Evolutionary conservation across 1,140 invertebrate genomes (phyloP), one percentile per base, ranked within the genome.

Genomic region (silkworm (Bombyx mori)): DNA sequence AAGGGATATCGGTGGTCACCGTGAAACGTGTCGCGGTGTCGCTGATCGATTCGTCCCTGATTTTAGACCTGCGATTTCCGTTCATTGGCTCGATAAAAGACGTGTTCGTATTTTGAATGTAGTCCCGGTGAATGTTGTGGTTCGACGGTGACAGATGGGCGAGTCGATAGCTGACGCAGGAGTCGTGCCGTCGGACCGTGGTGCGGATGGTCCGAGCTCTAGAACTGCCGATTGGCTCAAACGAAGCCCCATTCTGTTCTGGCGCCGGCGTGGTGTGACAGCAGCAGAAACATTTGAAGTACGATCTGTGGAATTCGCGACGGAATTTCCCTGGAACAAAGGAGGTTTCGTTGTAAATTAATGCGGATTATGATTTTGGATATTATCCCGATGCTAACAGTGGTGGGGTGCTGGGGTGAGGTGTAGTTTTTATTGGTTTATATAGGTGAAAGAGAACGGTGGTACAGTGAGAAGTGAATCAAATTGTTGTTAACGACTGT

Each of bases 271-370:
- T 51, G 1, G 63, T 57, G 22, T 69, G 68, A 26, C 86, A 88
- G 54, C 86, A 87, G 63, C 88, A 88, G 61, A 86, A 76, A 50
- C 85, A 89, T 65, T 88, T 86, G 80, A 88, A 88, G 70, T 88
- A 89, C 1, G 88, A 89, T 45, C 86, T 74, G 62, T 88, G 78
- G 66, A 89, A 89, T 63, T 89, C 86, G n/a, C 86, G 77, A 0
- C 88, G 73, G 61, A 89, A 89, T 68, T 89, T 89, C 12, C 88
- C 88, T 89, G 84, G 8, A 85, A 87, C 82, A 85, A 85, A 52
- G 7, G 49, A 12, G 64, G 9, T 35, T 46, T 57, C 9, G 52
- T 8, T 47, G 46, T n/a, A 47, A 47, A 5, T 51, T 42, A 44
- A 12, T 51, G 35, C 26, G 26, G 26, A 35, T 3, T 35, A 35